Evolutionary conservation across 2,888 invertebrate species (phyloP).

Genomic region (Halictus ligatus): DNA sequence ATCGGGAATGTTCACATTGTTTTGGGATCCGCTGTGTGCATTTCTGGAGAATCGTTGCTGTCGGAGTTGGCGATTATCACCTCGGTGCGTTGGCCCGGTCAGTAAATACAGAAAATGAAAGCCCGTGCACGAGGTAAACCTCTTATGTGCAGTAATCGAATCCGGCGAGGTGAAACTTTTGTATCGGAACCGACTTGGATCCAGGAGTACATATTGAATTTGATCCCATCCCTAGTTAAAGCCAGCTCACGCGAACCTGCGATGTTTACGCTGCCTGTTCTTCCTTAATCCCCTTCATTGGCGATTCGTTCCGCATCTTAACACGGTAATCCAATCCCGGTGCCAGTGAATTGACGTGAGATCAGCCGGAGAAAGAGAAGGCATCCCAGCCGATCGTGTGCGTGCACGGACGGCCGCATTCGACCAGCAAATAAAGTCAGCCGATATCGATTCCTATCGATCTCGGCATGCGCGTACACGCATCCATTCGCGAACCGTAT

Average conservation of each 20-base stretch:
- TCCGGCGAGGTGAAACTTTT: background rate
- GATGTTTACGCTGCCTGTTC: background rate
- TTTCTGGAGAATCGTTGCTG: background rate
- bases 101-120: background rate
- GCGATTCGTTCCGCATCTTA: slow-evolving; percentile 34
- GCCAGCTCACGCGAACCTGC: background rate
- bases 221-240: background rate
- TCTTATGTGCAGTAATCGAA: background rate
- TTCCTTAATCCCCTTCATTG: slow-evolving; percentile 29
- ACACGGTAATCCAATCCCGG: slow-evolving; percentile 43
- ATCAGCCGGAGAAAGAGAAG: slow-evolving; percentile 30
- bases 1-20: no score
- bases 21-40: background rate
- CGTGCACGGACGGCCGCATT: slow-evolving; percentile 29
- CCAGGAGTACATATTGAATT: background rate
- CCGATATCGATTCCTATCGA: slow-evolving; percentile 60
- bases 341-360: slow-evolving; percentile 46
- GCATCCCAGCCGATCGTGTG: slow-evolving; percentile 28
- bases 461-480: slow-evolving; percentile 41
- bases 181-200: background rate
- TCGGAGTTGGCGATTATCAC: background rate
- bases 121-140: background rate
- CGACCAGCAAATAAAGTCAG: slow-evolving; percentile 56
- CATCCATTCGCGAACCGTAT: slow-evolving; percentile 25
- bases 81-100: background rate